phyloP scores from a whole-genome alignment of 92 coral and sea anemone genomes.

The Palythoa grandiflora region DNA sequence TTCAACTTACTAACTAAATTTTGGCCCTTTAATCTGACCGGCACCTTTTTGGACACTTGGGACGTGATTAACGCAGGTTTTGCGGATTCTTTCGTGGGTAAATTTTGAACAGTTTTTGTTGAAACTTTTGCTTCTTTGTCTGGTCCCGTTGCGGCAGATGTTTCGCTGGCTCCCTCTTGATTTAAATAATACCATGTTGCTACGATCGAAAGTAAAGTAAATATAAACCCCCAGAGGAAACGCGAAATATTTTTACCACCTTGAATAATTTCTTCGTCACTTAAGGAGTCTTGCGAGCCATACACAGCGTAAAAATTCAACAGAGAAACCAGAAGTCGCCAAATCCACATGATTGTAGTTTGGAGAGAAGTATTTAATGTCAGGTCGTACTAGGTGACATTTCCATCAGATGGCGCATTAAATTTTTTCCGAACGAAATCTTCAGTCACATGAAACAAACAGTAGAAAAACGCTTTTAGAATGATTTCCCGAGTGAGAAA shows the following conservation, averaged over 20 bases:
- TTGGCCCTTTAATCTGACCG: neutral
- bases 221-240: conserved; percentile 78
- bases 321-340: neutral
- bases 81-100: conserved; percentile 35
- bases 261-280: conserved; percentile 53
- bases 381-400: neutral
- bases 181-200: conserved; percentile 85
- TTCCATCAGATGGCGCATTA: neutral
- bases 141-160: conserved; percentile 48
- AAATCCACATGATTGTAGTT: conserved; percentile 17
- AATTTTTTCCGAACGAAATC: neutral
- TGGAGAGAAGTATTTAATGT: neutral
- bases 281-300: conserved; percentile 8
- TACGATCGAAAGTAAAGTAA: conserved; percentile 73
- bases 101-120: conserved; percentile 69
- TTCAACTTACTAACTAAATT: conserved; percentile 2
- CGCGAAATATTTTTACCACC: conserved; percentile 71
- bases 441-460: neutral
- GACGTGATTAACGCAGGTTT: conserved; percentile 15
- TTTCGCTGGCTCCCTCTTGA: conserved; percentile 67
- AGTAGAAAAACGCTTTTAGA: neutral
- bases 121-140: conserved; percentile 81
- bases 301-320: neutral
- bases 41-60: neutral
- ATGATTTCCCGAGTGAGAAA: conserved; percentile 26